A percentile compares a stretch with the other conserved stretches of the same genome.
These are phyloP conservation scores for Oreochromis aureus DNA, from an alignment of 2,113 vertebrate species.

Conservation along the genomic window DNA sequence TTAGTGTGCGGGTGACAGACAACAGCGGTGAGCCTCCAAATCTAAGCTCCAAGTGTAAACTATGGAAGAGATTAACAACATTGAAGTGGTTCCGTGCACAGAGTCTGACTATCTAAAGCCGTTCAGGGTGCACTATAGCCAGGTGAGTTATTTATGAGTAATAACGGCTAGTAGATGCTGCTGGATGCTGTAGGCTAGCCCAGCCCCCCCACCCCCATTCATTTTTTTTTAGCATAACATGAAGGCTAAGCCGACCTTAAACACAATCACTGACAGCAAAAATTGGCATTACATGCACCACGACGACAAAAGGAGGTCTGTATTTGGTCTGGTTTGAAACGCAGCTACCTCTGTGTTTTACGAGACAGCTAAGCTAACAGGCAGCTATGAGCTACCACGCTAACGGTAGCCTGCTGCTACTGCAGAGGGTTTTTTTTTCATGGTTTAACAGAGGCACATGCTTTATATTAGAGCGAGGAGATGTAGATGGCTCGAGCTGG, in stretches of 20 bases:
- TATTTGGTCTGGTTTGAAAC: neutral
- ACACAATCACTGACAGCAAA: neutral
- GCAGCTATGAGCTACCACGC: conserved; percentile 25
- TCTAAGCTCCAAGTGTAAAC: conserved; percentile 25
- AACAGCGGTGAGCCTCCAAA: conserved; percentile 38
- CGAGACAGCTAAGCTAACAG: neutral
- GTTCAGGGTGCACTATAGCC: conserved; percentile 80
- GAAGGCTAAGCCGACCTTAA: conserved; percentile 27
- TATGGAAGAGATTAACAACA: conserved; percentile 77
- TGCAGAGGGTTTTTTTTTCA: neutral
- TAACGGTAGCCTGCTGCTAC: conserved; percentile 34
- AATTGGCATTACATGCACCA: neutral
- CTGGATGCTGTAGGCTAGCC: conserved; percentile 50
- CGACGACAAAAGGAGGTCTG: neutral
- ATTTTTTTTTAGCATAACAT: conserved; percentile 38
- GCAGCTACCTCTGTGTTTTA: neutral
- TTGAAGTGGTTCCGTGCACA: conserved; percentile 77
- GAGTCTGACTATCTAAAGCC: conserved; percentile 79
- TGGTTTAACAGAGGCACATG: conserved; percentile 35
- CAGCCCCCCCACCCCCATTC: conserved; percentile 58
- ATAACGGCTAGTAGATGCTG: conserved; percentile 1
- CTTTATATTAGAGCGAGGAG: conserved; percentile 27
- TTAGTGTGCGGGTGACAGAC: conserved; percentile 53
- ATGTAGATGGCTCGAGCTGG: neutral
- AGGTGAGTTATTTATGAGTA: conserved; percentile 71